These are phyloP conservation scores for Teleopsis dalmanni DNA, from an alignment of 1,140 invertebrate species.

Conservation along the genomic window DNA sequence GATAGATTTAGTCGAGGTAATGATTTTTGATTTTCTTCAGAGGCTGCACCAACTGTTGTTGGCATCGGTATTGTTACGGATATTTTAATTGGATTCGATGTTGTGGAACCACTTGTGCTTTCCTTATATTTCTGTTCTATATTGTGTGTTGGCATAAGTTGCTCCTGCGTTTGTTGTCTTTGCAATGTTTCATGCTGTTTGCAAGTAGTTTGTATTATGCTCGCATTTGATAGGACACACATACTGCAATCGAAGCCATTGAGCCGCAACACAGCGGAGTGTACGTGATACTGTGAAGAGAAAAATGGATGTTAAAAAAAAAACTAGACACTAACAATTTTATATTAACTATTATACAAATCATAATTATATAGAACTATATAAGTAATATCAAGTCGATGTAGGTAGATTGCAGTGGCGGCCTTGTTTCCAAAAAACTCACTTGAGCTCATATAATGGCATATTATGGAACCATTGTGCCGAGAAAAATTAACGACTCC, in stretches of 20 bases:
- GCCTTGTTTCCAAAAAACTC: too few relatives aligned
- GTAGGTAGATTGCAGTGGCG: too few relatives aligned
- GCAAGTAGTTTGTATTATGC: conserved; percentile 4
- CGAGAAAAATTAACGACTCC: too few relatives aligned
- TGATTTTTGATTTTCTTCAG: conserved; percentile 17
- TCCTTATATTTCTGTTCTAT: conserved; percentile 13
- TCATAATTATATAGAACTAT: too few relatives aligned
- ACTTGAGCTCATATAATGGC: too few relatives aligned
- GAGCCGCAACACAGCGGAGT: conserved; percentile 52
- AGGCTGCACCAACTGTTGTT: conserved; percentile 1
- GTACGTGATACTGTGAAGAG: conserved; percentile 52
- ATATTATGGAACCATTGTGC: too few relatives aligned
- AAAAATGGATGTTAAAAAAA: neutral
- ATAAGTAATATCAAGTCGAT: too few relatives aligned
- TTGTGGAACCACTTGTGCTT: conserved; percentile 9
- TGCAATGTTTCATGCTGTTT: conserved; percentile 6
- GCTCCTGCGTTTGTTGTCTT: neutral
- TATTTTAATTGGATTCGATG: conserved; percentile 24
- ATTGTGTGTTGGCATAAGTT: too few relatives aligned
- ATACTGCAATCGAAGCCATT: conserved; percentile 48
- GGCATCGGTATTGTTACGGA: conserved; percentile 16
- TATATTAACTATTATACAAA: too few relatives aligned
- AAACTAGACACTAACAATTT: too few relatives aligned
- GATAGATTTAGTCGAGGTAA: conserved; percentile 31
- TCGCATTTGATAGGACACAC: conserved; percentile 28